A percentile compares a stretch with the other conserved stretches of the same genome.
Conservation (phyloP, 1,140 invertebrate genomes). For the Eurosta solidaginis region DNA sequence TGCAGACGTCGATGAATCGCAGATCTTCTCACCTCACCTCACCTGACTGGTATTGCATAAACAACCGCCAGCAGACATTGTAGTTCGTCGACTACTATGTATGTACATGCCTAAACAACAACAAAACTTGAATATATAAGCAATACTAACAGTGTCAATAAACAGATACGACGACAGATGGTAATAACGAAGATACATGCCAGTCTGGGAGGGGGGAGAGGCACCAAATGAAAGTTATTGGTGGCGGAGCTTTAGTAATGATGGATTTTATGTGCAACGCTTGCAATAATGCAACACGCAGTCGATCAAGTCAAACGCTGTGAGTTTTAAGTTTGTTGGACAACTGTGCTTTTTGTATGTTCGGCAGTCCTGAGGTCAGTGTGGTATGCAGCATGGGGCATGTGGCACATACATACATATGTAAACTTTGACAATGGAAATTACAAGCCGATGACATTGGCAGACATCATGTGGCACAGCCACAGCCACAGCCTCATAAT, state of each 20-base stretch:
- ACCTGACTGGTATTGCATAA: too few relatives aligned
- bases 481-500: too few relatives aligned
- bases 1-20: neutral
- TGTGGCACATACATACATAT: too few relatives aligned
- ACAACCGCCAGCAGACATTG: neutral
- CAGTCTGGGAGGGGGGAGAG: neutral
- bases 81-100: neutral
- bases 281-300: neutral
- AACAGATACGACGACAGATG: neutral
- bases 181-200: neutral
- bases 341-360: neutral
- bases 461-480: neutral
- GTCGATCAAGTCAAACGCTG: neutral
- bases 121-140: neutral
- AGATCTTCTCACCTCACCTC: neutral
- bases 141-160: constrained; percentile 11
- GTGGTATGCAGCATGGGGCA: neutral
- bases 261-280: constrained; percentile 17
- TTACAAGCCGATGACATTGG: neutral
- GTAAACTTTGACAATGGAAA: neutral
- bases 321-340: neutral
- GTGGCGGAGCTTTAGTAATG: neutral
- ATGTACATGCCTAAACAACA: neutral
- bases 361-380: neutral
- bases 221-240: neutral